Percentiles rank a stretch among this genome's conserved stretches.
Evolutionary conservation across 2,113 vertebrate genomes (phyloP).

Genomic region (Sarotherodon lohbergeri): DNA sequence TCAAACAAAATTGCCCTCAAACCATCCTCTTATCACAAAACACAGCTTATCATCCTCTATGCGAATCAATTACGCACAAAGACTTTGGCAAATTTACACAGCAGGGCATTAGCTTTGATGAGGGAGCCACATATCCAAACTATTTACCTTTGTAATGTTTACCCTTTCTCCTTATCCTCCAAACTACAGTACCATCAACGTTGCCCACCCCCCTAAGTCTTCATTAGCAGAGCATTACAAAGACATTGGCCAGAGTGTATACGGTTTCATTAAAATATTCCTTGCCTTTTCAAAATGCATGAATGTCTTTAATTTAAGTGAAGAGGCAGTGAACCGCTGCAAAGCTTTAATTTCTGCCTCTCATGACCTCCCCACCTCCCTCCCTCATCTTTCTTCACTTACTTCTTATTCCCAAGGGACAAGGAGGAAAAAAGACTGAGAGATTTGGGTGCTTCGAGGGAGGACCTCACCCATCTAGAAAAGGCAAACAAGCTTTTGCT

Average conservation of each 20-base stretch:
- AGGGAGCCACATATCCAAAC: conserved; percentile 42
- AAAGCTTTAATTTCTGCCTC: conserved; percentile 66
- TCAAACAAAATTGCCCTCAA: conserved; percentile 48
- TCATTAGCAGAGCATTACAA: conserved; percentile 35
- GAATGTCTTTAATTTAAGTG: conserved; percentile 55
- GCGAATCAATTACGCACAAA: conserved; percentile 61
- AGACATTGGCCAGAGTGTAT: conserved; percentile 34
- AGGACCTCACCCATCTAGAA: conserved; percentile 19
- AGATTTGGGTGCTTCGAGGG: conserved; percentile 21
- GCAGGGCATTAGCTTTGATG: conserved; percentile 50
- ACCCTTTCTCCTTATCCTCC: conserved; percentile 48
- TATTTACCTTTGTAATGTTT: conserved; percentile 54
- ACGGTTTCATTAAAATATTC: conserved; percentile 54
- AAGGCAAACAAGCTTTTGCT: conserved; percentile 47
- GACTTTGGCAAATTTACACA: conserved; percentile 58
- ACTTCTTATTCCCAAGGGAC: neutral
- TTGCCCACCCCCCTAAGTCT: neutral
- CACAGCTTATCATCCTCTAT: conserved; percentile 43
- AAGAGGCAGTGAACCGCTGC: conserved; percentile 47
- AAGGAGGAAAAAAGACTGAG: neutral
- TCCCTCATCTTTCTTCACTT: neutral
- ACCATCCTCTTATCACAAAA: conserved; percentile 53
- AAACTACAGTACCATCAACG: conserved; percentile 16
- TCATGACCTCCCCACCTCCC: neutral
- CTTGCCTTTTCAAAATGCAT: conserved; percentile 45